A percentile compares a stretch with the other conserved stretches of the same genome.
Evolutionary conservation across 1,140 invertebrate genomes (phyloP).

Genomic region (Mercenaria mercenaria): DNA sequence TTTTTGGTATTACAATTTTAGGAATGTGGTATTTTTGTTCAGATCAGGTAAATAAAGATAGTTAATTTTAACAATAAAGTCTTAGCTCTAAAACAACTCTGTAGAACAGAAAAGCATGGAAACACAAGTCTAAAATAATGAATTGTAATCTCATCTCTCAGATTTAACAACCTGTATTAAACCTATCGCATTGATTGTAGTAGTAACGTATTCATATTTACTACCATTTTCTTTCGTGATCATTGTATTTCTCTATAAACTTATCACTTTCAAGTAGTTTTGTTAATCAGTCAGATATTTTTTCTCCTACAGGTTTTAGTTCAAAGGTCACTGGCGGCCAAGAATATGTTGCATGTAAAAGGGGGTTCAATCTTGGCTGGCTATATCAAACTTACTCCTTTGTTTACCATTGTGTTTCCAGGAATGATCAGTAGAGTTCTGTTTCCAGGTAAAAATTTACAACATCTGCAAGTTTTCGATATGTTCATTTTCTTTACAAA

Average conservation of each 20-base stretch:
- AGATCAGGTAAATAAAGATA: conserved; percentile 86
- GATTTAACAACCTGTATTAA: too few relatives aligned
- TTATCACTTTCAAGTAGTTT: too few relatives aligned
- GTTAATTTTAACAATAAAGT: too few relatives aligned
- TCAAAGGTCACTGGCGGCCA: conserved; percentile 87
- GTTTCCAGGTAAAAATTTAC: conserved; percentile 76
- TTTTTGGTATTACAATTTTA: conserved; percentile 87
- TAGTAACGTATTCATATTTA: too few relatives aligned
- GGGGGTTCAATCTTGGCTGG: conserved; percentile 87
- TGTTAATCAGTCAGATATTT: too few relatives aligned
- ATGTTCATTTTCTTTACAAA: too few relatives aligned
- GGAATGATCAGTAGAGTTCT: conserved; percentile 88
- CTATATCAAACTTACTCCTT: conserved; percentile 87
- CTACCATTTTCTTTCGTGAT: too few relatives aligned
- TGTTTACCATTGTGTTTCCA: conserved; percentile 87
- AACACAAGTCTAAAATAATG: too few relatives aligned
- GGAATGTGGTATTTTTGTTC: conserved; percentile 89
- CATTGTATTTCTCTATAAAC: too few relatives aligned
- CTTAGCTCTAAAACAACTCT: background rate
- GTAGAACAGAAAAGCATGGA: background rate
- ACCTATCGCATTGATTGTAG: too few relatives aligned
- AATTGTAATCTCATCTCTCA: too few relatives aligned
- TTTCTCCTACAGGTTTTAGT: conserved; percentile 86
- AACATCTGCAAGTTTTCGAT: too few relatives aligned
- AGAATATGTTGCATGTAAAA: conserved; percentile 87